Evolutionary conservation across 2,888 invertebrate genomes (phyloP).

Genomic region (Dryadula phaetusa): DNA sequence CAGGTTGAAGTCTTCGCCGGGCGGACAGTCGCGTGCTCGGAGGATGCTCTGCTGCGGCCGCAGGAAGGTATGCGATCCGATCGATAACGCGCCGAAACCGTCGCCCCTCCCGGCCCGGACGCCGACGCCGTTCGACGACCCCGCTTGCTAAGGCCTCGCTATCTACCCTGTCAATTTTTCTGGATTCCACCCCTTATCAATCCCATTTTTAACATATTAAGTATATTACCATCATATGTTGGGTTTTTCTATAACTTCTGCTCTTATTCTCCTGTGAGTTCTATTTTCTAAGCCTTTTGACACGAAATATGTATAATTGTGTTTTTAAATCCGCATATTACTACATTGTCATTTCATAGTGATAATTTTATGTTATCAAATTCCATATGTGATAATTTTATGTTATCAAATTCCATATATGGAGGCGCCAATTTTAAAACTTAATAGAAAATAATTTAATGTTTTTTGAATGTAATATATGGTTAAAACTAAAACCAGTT

Average conservation of each 20-base stretch:
- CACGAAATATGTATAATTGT: not conserved
- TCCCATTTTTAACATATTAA: not conserved
- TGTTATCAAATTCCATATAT: not conserved
- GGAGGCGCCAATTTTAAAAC: not conserved
- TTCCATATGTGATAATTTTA: not conserved
- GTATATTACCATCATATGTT: not conserved
- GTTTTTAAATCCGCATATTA: not conserved
- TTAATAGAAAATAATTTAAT: not conserved
- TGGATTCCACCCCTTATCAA: constrained; percentile 39
- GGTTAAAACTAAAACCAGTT: not conserved
- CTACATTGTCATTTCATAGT: not conserved
- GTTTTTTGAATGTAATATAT: not conserved
- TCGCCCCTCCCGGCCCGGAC: constrained; percentile 81
- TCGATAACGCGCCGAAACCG: constrained; percentile 82
- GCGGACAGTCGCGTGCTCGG: constrained; percentile 88
- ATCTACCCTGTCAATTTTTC: constrained; percentile 52
- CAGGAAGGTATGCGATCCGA: constrained; percentile 91
- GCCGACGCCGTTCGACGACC: constrained; percentile 81
- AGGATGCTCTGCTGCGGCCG: constrained; percentile 98
- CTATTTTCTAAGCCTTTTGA: not conserved
- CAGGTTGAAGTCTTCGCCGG: constrained; percentile 90
- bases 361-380: constrained; percentile 1
- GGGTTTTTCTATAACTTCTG: not conserved
- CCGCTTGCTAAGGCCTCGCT: constrained; percentile 69
- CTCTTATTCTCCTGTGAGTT: not conserved